Percentiles rank a stretch among this genome's conserved stretches.
Evolutionary conservation across 1,140 invertebrate genomes (phyloP).

Genomic region (Diuraphis noxia): DNA sequence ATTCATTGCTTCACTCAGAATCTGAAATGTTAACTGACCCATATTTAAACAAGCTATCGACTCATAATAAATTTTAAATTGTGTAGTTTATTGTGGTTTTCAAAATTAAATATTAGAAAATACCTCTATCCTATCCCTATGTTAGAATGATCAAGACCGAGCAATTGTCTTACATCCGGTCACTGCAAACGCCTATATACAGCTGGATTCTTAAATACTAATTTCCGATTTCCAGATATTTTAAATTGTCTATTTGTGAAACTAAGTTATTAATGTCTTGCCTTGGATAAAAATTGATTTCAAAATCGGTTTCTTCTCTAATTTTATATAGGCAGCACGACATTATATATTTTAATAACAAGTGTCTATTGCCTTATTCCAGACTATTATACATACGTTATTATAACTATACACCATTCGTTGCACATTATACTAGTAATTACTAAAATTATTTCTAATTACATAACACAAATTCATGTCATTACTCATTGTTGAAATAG

Average conservation of each 20-base stretch:
- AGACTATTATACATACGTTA: background rate
- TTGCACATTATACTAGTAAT: background rate
- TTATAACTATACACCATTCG: background rate
- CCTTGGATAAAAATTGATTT: background rate
- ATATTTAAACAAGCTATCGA: background rate
- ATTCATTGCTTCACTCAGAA: no score
- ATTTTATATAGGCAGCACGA: background rate
- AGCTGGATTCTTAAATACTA: background rate
- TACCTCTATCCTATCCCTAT: background rate
- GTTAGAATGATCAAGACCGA: background rate
- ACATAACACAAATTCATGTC: background rate
- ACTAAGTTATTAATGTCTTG: background rate
- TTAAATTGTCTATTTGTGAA: background rate
- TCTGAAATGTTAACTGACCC: background rate
- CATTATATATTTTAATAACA: background rate
- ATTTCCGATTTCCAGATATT: background rate
- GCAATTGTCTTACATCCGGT: background rate
- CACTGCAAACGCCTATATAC: background rate
- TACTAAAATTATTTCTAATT: background rate
- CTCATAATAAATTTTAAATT: background rate
- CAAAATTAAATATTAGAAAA: background rate
- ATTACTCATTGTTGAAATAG: background rate
- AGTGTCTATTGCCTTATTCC: background rate
- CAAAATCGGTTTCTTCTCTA: background rate
- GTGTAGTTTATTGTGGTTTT: background rate